Conservation (phyloP, 2,113 vertebrate species). For the Carassius auratus region DNA sequence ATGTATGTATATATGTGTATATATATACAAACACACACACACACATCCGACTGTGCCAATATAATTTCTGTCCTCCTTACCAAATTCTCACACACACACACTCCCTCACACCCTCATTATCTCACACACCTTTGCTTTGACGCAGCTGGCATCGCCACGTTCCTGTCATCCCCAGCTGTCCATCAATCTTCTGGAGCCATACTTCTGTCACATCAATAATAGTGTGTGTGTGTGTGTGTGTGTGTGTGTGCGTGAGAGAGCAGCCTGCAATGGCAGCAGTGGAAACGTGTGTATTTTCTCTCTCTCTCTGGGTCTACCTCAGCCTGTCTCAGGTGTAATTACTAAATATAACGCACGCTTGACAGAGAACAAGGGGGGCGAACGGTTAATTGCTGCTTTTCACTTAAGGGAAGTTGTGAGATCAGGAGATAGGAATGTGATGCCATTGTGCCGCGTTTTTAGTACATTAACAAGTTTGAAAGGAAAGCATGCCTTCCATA, state of each 20-base stretch:
- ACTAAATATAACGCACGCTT: slow-evolving; percentile 18
- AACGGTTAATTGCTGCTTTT: slow-evolving; percentile 18
- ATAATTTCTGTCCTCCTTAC: slow-evolving; percentile 33
- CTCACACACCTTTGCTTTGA: slow-evolving; percentile 78
- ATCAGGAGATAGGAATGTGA: slow-evolving; percentile 4
- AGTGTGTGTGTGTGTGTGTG: slow-evolving; percentile 39
- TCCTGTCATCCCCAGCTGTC: slow-evolving; percentile 74
- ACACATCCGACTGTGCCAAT: background rate
- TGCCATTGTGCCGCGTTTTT: background rate
- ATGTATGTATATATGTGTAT: too few species aligned
- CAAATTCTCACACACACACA: slow-evolving; percentile 32
- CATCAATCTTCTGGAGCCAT: slow-evolving; percentile 70
- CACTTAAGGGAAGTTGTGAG: background rate
- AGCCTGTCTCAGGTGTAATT: slow-evolving; percentile 43
- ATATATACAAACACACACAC: too few species aligned
- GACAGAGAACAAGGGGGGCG: background rate
- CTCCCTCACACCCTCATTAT: slow-evolving; percentile 66
- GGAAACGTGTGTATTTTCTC: background rate
- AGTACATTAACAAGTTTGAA: slow-evolving; percentile 8
- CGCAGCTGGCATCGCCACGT: slow-evolving; percentile 72
- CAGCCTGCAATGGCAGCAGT: slow-evolving; percentile 7
- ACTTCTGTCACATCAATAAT: slow-evolving; percentile 72
- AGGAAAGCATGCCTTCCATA: background rate
- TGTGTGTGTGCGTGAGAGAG: background rate
- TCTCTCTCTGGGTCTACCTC: background rate